A percentile compares a stretch with the other conserved stretches of the same genome.
phyloP scores from a whole-genome alignment of 2,113 vertebrate genomes.

The Todiramphus chloris region DNA sequence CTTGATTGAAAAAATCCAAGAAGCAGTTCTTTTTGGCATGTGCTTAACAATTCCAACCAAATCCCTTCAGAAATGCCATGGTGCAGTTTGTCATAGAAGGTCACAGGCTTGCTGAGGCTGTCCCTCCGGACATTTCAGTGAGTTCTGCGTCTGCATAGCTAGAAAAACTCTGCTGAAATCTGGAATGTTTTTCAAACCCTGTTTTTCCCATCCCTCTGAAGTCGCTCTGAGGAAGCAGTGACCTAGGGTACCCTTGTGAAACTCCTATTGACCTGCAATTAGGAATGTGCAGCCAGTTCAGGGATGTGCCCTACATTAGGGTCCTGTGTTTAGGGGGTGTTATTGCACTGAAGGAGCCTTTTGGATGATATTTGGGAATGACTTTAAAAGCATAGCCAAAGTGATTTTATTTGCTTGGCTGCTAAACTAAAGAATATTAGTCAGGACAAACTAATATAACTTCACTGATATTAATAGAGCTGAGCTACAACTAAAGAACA shows the following conservation, averaged over 20 bases:
- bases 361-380: background rate
- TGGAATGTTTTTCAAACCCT: slow-evolving; percentile 25
- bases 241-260: background rate
- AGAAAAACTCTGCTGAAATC: background rate
- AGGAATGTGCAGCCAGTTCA: background rate
- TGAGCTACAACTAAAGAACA: background rate
- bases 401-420: background rate
- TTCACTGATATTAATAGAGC: background rate
- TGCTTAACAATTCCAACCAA: slow-evolving; percentile 3
- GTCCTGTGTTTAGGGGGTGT: background rate
- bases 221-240: background rate
- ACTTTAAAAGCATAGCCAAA: background rate
- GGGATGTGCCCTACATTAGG: background rate
- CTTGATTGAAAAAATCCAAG: slow-evolving; percentile 25
- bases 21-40: background rate
- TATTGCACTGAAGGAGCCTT: background rate
- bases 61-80: slow-evolving; percentile 25
- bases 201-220: background rate
- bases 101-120: slow-evolving; percentile 13
- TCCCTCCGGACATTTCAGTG: background rate
- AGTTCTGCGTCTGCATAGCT: background rate
- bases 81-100: slow-evolving; percentile 32
- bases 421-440: background rate
- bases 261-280: background rate
- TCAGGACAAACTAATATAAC: slow-evolving; percentile 3